These are phyloP conservation scores for Chaetodon auriga DNA, from an alignment of 2,113 vertebrate genomes.

Conservation along the genomic window DNA sequence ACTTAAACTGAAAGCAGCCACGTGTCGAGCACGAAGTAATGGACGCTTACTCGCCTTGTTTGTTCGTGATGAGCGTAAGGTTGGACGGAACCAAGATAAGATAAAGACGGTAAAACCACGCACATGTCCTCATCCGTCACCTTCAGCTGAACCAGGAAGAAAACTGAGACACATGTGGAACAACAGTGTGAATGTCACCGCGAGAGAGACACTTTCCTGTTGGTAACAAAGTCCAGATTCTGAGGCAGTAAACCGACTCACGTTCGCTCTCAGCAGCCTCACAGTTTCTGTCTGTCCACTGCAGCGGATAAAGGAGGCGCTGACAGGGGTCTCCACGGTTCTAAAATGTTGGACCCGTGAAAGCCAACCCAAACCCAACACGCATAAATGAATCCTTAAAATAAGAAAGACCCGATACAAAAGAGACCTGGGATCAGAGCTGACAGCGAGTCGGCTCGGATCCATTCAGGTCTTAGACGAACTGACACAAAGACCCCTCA, in stretches of 20 bases:
- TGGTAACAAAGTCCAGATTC: slow-evolving; percentile 8
- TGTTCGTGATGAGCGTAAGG: slow-evolving; percentile 14
- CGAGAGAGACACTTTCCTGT: neutral
- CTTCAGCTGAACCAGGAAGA: slow-evolving; percentile 56
- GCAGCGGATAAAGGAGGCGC: neutral
- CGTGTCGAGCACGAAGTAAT: neutral
- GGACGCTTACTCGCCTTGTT: slow-evolving; percentile 10
- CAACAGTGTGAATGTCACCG: neutral
- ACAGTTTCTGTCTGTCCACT: neutral
- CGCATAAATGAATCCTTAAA: neutral
- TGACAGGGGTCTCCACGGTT: neutral
- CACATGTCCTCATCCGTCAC: slow-evolving; percentile 32
- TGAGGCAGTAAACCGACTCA: neutral
- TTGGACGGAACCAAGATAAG: slow-evolving; percentile 37
- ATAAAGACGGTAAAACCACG: slow-evolving; percentile 40
- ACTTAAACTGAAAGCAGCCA: slow-evolving; percentile 8
- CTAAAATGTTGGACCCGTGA: neutral
- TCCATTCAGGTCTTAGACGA: neutral
- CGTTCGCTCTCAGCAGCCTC: neutral
- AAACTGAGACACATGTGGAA: slow-evolving; percentile 7
- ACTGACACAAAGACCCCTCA: neutral
- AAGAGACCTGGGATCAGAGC: neutral
- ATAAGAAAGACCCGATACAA: neutral
- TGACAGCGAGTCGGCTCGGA: neutral
- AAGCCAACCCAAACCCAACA: neutral